Base-by-base conservation (phyloP, 64 coral and sea anemone species). In the Pachyseris speciosa region DNA sequence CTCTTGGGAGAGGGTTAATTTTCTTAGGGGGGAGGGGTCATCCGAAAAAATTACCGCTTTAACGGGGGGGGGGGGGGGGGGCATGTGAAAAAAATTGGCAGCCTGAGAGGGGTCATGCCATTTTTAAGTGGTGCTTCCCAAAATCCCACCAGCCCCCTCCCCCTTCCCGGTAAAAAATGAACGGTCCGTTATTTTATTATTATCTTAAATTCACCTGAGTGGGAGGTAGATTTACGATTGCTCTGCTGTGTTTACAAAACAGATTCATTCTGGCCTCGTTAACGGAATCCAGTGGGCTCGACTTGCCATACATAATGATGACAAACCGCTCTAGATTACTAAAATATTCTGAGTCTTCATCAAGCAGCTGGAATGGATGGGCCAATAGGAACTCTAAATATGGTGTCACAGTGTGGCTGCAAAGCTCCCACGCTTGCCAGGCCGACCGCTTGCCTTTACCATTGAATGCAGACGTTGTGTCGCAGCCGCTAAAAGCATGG, bases 161-260 rank as follows among this genome's bases (percentile, higher is more conserved):
- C n/a, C n/a, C n/a, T n/a, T n/a, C n/a, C n/a, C n/a, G n/a, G n/a
- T n/a, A n/a, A n/a, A n/a, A n/a, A n/a, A n/a, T n/a, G n/a, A n/a
- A n/a, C n/a, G n/a, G n/a, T n/a, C n/a, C n/a, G n/a, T 47, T 47
- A 47, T 47, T 9, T 9, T 0, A 47, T 47, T 47, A 47, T 9
- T 47, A 19, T 17, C 51, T 55, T 17, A 17, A 55, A 20, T 55
- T 77, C 44, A 89, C 86, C 86, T 77, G 69, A 60, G 71, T 78
- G 3, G 87, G 72, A 13, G 87, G 87, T 24, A 89, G 31, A 44
- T 89, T 89, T 0, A 78, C 72, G 33, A 89, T 2, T 8, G 31
- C 52, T 75, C 55, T 75, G 51, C 64, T 66, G 22, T 37, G 24
- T 38, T 77, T 89, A 45, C 61, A 65, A 19, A 65, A 65, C 4